Evolutionary conservation across 1,140 invertebrate species (phyloP).

Genomic region (Bursaphelenchus mucronatus): DNA sequence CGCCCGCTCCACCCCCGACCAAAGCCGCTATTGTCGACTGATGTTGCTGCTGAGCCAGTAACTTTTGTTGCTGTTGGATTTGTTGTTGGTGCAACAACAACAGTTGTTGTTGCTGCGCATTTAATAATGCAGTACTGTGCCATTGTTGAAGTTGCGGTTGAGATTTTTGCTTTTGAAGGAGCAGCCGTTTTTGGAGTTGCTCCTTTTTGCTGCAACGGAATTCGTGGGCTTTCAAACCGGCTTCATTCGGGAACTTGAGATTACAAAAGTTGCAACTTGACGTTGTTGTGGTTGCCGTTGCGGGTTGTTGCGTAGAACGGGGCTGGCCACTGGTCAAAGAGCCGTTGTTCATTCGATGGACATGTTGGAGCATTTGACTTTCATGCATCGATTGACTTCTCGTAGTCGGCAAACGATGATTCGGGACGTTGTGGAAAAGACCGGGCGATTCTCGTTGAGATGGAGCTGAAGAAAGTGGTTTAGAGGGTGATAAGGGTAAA

Average conservation of each 20-base stretch:
- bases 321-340: slow-evolving; percentile 46
- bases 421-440: slow-evolving; percentile 26
- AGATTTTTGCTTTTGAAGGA: slow-evolving; percentile 42
- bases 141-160: slow-evolving; percentile 40
- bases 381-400: slow-evolving; percentile 51
- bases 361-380: slow-evolving; percentile 29
- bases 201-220: slow-evolving; percentile 46
- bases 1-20: slow-evolving; percentile 40
- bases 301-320: slow-evolving; percentile 29
- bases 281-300: slow-evolving; percentile 7
- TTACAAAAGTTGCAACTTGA: slow-evolving; percentile 38
- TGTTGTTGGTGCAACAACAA: slow-evolving; percentile 30
- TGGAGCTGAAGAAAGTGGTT: slow-evolving; percentile 20
- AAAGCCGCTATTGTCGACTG: slow-evolving; percentile 45
- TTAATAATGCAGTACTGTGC: neutral
- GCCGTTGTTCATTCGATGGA: slow-evolving; percentile 28
- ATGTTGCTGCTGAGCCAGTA: slow-evolving; percentile 35
- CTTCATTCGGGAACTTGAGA: slow-evolving; percentile 51
- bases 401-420: slow-evolving; percentile 41
- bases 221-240: slow-evolving; percentile 46
- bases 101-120: slow-evolving; percentile 29
- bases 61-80: slow-evolving; percentile 18
- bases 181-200: slow-evolving; percentile 21
- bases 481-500: neutral
- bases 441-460: slow-evolving; percentile 41